Evolutionary conservation across 2,888 invertebrate genomes (phyloP), one percentile per base, ranked within the genome.

Genomic region (Polymixis lichenea): DNA sequence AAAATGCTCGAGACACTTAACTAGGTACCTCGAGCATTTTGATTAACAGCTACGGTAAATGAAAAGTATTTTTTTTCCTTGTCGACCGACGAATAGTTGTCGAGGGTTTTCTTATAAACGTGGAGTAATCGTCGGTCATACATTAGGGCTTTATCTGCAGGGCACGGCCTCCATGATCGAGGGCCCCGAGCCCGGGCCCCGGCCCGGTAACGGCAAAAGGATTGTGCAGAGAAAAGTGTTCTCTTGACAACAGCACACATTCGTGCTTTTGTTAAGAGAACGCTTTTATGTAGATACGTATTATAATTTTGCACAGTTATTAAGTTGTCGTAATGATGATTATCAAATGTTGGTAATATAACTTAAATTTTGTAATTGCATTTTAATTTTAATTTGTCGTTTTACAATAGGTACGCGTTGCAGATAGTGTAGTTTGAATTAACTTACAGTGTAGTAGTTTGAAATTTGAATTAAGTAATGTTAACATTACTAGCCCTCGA

Each of bases 91-190:
- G 62, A 74, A 82, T 85, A 83, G 80, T 78, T 81, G 72, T 77
- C 72, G 72, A 66, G 75, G 71, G 66, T 82, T 82, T 78, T 78
- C 70, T 74, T 79, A 81, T 76, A 77, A 74, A 72, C 77, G 75
- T 49, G 60, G 85, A 83, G 83, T 88, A 82, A 88, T 88, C 71
- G 87, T 64, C 53, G 76, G 80, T 73, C 82, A 85, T 88, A 87
- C 81, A 80, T 88, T 77, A 84, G 62, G 67, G 70, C 84, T 82
- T 88, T 88, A 88, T 88, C 88, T 82, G 72, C 60, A 53, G 67
- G 67, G 55, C 53, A 69, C 74, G 73, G 75, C 64, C 70, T 72
- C 70, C 70, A 75, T 83, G 82, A 79, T 85, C 75, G 85, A 85
- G 67, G 13, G 72, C 60, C 60, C 60, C 32, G 38, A 38, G 53